phyloP scores from a whole-genome alignment of 35 echinoderm and acorn worm species.

The Hemicentrotus pulcherrimus region DNA sequence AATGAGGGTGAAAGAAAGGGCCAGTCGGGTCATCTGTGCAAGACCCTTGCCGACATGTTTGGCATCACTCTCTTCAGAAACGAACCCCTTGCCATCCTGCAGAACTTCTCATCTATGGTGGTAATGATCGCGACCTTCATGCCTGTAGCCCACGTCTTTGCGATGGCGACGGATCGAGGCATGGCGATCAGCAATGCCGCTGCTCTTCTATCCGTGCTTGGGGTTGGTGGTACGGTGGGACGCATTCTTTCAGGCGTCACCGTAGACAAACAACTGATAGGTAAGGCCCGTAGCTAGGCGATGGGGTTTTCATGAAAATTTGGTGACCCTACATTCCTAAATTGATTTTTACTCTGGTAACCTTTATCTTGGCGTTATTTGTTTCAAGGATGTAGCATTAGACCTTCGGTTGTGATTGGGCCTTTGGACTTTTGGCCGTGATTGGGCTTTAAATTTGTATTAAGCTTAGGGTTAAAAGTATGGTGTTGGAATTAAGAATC shows the following conservation, averaged over 20 bases:
- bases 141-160: background rate
- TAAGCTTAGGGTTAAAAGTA: too few species aligned
- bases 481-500: too few species aligned
- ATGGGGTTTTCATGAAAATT: too few species aligned
- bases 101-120: background rate
- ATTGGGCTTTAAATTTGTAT: too few species aligned
- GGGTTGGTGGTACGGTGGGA: background rate
- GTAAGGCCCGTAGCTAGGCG: background rate
- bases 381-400: too few species aligned
- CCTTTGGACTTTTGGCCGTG: too few species aligned
- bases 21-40: background rate
- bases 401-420: too few species aligned
- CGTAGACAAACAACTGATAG: constrained; percentile 7
- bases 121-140: background rate
- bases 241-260: background rate
- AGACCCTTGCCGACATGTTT: constrained; percentile 22
- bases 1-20: background rate
- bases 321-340: too few species aligned
- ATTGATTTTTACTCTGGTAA: too few species aligned
- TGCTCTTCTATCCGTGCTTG: constrained; percentile 1
- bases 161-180: background rate
- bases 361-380: too few species aligned
- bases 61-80: constrained; percentile 36
- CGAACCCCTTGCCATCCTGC: constrained; percentile 32
- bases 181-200: background rate